Percentiles rank a stretch among this genome's conserved stretches.
phyloP scores from a whole-genome alignment of 2,797 vertebrate genomes.

The Cuculus canorus region DNA sequence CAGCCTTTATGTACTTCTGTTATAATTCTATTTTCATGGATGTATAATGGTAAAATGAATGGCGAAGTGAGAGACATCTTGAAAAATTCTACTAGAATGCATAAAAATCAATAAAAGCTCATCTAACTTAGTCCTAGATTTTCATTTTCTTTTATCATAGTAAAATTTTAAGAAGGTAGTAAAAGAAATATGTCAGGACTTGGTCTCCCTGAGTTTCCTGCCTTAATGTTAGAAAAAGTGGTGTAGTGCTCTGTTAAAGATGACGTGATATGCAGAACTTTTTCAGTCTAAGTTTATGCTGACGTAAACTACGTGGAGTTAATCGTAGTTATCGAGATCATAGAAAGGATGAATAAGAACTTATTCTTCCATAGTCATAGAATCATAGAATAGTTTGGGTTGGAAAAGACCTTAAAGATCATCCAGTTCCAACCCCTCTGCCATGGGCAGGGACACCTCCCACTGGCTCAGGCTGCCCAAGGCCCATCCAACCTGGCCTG shows the following conservation, averaged over 20 bases:
- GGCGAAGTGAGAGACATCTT: neutral
- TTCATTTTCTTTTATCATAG: neutral
- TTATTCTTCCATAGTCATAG: neutral
- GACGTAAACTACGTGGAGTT: neutral
- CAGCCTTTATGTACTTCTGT: neutral
- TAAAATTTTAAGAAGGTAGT: neutral
- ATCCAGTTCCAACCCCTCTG: no score
- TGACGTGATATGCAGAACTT: neutral
- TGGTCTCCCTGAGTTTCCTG: neutral
- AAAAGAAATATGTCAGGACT: neutral
- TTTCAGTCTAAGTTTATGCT: neutral
- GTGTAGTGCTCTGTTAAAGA: neutral
- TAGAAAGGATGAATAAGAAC: neutral
- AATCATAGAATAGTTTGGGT: no score
- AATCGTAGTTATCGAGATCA: neutral
- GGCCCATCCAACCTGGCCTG: no score
- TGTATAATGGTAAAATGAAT: neutral
- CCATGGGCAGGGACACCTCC: no score
- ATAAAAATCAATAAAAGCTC: neutral
- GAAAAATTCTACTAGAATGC: neutral
- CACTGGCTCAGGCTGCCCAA: no score
- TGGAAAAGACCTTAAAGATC: no score
- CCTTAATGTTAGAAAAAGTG: neutral
- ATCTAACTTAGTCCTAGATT: neutral
- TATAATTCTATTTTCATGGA: neutral